Base-by-base conservation (phyloP, 2,888 invertebrate genomes). In the Caradrina kadenii region DNA sequence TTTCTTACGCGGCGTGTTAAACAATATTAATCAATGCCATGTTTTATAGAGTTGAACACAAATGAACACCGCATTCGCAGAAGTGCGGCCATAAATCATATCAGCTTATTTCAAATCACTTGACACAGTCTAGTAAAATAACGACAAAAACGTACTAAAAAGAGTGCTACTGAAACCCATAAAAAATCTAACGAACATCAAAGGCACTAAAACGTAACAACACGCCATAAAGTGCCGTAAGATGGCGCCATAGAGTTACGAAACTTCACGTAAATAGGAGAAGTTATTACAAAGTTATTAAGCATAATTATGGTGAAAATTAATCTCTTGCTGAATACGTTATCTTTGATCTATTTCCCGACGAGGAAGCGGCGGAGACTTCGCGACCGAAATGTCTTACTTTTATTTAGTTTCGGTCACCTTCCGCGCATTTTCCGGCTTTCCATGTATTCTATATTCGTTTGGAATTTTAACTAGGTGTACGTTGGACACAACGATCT, bases 311-410 rank as follows among this genome's bases (percentile, higher is more conserved):
- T 89, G 88, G 87, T 86, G 87, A 88, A 89, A 89, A 92, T 91
- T 89, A 90, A 91, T 92, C 86, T 88, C 76, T 75, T 73, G 73
- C 67, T 75, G 85, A 72, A 76, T 78, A 52, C 56, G 66, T 79
- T 81, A 74, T 73, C 90, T 94, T 94, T 94, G 93, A 94, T 93
- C 92, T 93, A 91, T 92, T 91, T 89, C 87, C 87, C 81, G 86
- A 90, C 84, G 80, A 91, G 92, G 93, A 92, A 93, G 90, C 86
- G 86, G 65, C 65, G 69, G 79, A 78, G 82, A 78, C 78, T 72
- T 73, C 68, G 79, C 81, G 72, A 67, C 70, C 79, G 71, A 74
- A 59, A 65, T 76, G 60, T 68, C 65, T 75, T 58, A 68, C 58
- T 80, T 82, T 74, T 81, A 69, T 79, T 84, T 82, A 79, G 69